Evolutionary conservation across 2,113 vertebrate genomes (phyloP).

Genomic region (Aegotheles bennettii): DNA sequence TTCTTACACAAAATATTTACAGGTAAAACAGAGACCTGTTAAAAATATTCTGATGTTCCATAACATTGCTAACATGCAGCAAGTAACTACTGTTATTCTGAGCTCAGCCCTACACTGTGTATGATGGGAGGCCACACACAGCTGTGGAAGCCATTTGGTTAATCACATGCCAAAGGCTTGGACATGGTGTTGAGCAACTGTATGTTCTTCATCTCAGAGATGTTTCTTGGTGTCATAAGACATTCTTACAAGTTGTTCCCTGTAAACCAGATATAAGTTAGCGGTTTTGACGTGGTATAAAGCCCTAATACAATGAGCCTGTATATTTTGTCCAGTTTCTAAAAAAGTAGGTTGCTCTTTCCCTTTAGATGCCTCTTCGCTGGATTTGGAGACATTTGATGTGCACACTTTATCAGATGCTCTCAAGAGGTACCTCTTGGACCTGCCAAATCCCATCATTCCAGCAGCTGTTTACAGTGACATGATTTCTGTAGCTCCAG

Average conservation of each 20-base stretch:
- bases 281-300: not conserved
- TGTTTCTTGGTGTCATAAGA: not conserved
- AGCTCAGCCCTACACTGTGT: not conserved
- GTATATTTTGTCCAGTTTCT: not conserved
- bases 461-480: conserved; percentile 82
- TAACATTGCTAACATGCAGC: not conserved
- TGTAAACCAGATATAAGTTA: not conserved
- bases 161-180: not conserved
- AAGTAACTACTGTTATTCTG: not conserved
- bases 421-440: conserved; percentile 88
- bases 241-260: not conserved
- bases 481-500: conserved; percentile 86
- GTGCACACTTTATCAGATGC: conserved; percentile 85
- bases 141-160: not conserved
- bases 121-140: not conserved
- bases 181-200: not conserved
- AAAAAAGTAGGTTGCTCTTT: not conserved
- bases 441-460: conserved; percentile 93
- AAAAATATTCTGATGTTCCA: conserved; percentile 33
- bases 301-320: not conserved
- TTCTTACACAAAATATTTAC: conserved; percentile 58
- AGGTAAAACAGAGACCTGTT: conserved; percentile 48
- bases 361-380: conserved; percentile 72
- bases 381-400: conserved; percentile 88
- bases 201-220: not conserved